Base-by-base conservation (phyloP, 2,888 invertebrate genomes). In the Leptopilina myrica region DNA sequence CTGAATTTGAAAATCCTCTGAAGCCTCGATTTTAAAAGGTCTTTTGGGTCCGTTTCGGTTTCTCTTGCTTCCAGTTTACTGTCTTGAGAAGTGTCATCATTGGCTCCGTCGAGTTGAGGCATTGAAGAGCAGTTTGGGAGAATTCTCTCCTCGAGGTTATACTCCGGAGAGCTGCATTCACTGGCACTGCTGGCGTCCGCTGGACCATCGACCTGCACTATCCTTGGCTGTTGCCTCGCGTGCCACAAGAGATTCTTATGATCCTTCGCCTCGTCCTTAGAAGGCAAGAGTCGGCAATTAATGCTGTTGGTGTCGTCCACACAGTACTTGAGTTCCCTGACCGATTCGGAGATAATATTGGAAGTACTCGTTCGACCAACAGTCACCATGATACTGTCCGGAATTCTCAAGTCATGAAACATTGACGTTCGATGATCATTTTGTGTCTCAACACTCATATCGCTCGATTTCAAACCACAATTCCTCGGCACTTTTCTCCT, bases 401-500 rank as follows among this genome's bases (percentile, higher is more conserved):
- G 92, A n/a, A 92, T 85, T 69, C 92, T 86, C n/a, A 92, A 83
- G 73, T 92, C 92, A 78, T 91, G 92, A 80, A 87, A 89, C 84
- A 90, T 87, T 49, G 87, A 87, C 5, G 87, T 81, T 15, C 88
- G 86, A 53, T 90, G 86, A 53, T 90, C 90, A 64, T 81, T 88
- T 76, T 86, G 88, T 0, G 88, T 79, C 67, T 90, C 89, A 66
- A 91, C 85, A 56, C 89, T 84, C 83, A 88, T 87, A 5, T 88
- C 81, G 86, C 92, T 89, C 0, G 87, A 80, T 76, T 89, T 90
- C 12, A 87, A 84, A 5, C 86, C 85, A 20, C 87, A 80, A 53
- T 87, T 85, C 69, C 91, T 86, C 2, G 93, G 92, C 4, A 95
- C 92, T 92, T 96, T 96, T 76, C 96, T 93, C 83, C 95, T 93